A percentile compares a stretch with the other conserved stretches of the same genome.
These are phyloP conservation scores for Meliscaeva auricollis DNA, from an alignment of 2,888 invertebrate species.

Conservation along the genomic window DNA sequence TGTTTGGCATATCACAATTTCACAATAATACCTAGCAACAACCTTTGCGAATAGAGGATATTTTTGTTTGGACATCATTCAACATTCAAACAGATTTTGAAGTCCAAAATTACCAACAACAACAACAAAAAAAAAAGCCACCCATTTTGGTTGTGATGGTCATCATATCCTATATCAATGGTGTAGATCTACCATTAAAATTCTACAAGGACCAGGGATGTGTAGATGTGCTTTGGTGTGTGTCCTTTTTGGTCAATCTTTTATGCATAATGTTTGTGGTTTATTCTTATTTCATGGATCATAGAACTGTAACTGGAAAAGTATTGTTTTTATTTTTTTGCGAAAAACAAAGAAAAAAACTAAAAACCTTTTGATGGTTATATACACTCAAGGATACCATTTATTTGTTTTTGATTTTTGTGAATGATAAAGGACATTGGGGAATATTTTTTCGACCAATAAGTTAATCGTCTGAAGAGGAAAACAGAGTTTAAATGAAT, in stretches of 20 bases:
- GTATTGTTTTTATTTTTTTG: slow-evolving; percentile 17
- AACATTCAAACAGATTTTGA: slow-evolving; percentile 43
- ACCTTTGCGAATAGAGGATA: background rate
- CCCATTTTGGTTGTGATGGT: slow-evolving; percentile 24
- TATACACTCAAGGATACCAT: background rate
- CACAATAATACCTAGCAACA: background rate
- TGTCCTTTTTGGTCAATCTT: slow-evolving; percentile 47
- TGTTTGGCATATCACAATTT: slow-evolving; percentile 11
- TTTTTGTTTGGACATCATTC: slow-evolving; percentile 53
- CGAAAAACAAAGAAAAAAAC: background rate
- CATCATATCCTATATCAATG: slow-evolving; percentile 37
- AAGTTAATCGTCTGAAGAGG: background rate
- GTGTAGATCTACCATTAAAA: slow-evolving; percentile 2
- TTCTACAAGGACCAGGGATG: too few relatives aligned
- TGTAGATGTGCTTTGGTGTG: background rate
- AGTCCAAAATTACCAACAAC: slow-evolving; percentile 30
- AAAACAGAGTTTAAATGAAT: background rate
- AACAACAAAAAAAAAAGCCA: slow-evolving; percentile 13
- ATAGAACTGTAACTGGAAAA: slow-evolving; percentile 39
- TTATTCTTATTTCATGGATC: slow-evolving; percentile 68
- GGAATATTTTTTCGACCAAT: slow-evolving; percentile 2
- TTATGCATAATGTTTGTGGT: slow-evolving; percentile 65
- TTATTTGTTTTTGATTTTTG: slow-evolving; percentile 33
- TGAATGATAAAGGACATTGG: background rate
- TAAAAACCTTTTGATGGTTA: slow-evolving; percentile 1